Percentiles rank a stretch among this genome's conserved stretches.
Evolutionary conservation across 1,140 invertebrate species (phyloP).

Genomic region (Teleopsis dalmanni): DNA sequence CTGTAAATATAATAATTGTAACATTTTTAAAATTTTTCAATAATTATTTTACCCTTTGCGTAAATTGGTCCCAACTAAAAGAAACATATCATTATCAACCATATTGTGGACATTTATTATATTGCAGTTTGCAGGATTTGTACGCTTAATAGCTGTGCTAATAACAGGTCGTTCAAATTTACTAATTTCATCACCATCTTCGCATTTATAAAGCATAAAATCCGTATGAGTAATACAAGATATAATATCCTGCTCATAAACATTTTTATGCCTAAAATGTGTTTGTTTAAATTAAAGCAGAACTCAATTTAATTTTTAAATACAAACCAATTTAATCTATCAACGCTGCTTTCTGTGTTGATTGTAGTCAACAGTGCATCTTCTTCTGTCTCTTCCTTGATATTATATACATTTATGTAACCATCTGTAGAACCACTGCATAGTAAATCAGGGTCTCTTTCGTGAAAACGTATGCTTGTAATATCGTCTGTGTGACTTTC

Average conservation of each 20-base stretch:
- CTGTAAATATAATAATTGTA: conserved; percentile 22
- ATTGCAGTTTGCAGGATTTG: conserved; percentile 57
- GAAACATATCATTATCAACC: conserved; percentile 44
- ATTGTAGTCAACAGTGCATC: conserved; percentile 70
- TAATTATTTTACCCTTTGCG: conserved; percentile 41
- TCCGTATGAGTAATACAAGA: conserved; percentile 64
- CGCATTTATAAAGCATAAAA: conserved; percentile 63
- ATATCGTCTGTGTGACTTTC: conserved; percentile 80
- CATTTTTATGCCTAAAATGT: conserved; percentile 25
- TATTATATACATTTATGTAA: conserved; percentile 77
- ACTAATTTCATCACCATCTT: conserved; percentile 51
- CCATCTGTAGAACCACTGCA: conserved; percentile 76
- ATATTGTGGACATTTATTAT: conserved; percentile 52
- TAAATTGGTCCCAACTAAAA: conserved; percentile 56
- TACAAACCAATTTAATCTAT: conserved; percentile 50
- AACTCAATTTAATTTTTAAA: neutral
- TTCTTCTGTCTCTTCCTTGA: conserved; percentile 67
- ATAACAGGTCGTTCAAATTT: conserved; percentile 52
- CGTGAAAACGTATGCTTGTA: conserved; percentile 72
- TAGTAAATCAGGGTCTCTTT: conserved; percentile 58
- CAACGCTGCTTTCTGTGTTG: conserved; percentile 78
- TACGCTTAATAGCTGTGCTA: conserved; percentile 48
- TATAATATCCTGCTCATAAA: conserved; percentile 47
- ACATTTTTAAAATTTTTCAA: neutral
- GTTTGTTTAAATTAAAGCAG: neutral